Evolutionary conservation across 1,140 invertebrate genomes (phyloP).

Genomic region (Bombyx mandarina): DNA sequence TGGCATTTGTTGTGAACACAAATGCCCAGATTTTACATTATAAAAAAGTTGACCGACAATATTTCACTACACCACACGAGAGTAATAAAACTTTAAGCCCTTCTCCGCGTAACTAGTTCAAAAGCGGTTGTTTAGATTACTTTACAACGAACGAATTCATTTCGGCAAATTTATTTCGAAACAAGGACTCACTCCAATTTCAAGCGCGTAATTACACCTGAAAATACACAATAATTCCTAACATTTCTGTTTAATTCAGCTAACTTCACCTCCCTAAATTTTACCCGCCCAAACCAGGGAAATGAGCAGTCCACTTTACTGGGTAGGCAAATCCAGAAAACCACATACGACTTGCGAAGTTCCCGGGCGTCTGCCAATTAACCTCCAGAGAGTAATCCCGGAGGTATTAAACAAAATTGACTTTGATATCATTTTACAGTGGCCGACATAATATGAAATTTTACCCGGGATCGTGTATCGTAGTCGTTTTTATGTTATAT

Average conservation of each 20-base stretch:
- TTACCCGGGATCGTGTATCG: constrained; percentile 15
- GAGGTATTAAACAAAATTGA: constrained; percentile 40
- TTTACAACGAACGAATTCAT: too few relatives aligned
- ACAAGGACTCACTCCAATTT: too few relatives aligned
- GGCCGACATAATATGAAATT: constrained; percentile 25
- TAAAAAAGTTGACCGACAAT: too few relatives aligned
- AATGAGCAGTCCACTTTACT: background rate
- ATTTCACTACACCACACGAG: too few relatives aligned
- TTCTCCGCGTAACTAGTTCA: too few relatives aligned
- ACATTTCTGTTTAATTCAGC: background rate
- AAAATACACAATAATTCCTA: too few relatives aligned
- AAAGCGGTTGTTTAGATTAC: too few relatives aligned
- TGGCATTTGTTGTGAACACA: too few relatives aligned
- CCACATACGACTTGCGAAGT: constrained; percentile 37
- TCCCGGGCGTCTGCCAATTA: constrained; percentile 35
- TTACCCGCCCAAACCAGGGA: background rate
- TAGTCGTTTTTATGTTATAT: background rate
- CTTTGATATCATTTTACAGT: constrained; percentile 33
- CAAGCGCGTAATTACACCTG: too few relatives aligned
- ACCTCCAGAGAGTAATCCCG: constrained; percentile 27
- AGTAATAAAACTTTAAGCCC: background rate
- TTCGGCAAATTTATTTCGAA: too few relatives aligned
- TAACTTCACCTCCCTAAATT: background rate
- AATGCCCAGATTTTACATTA: too few relatives aligned
- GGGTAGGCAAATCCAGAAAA: constrained; percentile 30